Conservation (phyloP, 2,797 vertebrate species). For the Scyliorhinus canicula region DNA sequence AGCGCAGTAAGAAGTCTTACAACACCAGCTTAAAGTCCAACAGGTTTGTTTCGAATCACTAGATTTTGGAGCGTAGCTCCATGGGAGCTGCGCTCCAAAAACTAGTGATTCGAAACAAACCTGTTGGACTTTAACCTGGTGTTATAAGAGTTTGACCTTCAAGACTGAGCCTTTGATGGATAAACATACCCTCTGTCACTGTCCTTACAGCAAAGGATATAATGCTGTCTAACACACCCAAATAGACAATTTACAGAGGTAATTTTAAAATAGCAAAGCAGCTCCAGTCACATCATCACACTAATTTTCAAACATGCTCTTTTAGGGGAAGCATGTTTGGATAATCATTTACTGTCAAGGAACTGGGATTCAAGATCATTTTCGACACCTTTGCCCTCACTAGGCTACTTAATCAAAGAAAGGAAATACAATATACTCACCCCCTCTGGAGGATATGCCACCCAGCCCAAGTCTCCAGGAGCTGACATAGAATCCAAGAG, state of each 20-base stretch:
- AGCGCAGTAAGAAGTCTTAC: too few species aligned
- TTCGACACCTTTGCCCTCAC: not conserved
- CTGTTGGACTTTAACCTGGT: too few species aligned
- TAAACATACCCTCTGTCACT: not conserved
- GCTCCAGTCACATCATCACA: not conserved
- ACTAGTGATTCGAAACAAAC: too few species aligned
- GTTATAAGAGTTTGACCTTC: not conserved
- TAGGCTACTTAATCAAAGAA: not conserved
- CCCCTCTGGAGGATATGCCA: constrained; percentile 71
- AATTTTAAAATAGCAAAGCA: not conserved
- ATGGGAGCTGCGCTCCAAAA: too few species aligned
- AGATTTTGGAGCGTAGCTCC: too few species aligned
- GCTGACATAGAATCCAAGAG: constrained; percentile 74
- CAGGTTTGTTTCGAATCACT: too few species aligned
- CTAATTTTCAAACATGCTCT: not conserved
- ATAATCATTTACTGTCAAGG: not conserved
- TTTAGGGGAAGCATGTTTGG: too few species aligned
- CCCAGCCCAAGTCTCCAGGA: constrained; percentile 71
- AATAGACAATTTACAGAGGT: not conserved
- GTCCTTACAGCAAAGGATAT: not conserved
- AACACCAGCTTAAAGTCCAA: too few species aligned
- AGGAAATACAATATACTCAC: constrained; percentile 56
- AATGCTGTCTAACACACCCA: not conserved
- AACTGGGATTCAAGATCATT: not conserved
- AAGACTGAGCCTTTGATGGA: not conserved